These are phyloP conservation scores for Drosophila anomalipes DNA, from an alignment of 2,888 invertebrate genomes.

Conservation along the genomic window DNA sequence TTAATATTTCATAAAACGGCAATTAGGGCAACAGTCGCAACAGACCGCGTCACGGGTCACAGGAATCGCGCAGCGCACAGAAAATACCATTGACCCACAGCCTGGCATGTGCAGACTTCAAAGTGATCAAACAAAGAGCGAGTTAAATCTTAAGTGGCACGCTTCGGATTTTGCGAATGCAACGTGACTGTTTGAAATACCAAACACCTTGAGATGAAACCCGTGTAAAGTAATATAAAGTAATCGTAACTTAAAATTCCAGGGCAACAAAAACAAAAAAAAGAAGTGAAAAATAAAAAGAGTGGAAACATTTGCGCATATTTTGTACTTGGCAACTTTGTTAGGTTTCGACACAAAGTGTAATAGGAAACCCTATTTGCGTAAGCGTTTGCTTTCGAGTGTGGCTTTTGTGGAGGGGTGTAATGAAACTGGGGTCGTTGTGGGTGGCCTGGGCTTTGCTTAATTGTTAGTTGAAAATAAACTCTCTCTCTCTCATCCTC, in stretches of 20 bases:
- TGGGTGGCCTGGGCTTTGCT: constrained; percentile 19
- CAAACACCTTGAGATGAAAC: constrained; percentile 50
- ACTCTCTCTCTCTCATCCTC: constrained; percentile 3
- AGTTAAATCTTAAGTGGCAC: constrained; percentile 20
- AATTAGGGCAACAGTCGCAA: constrained; percentile 51
- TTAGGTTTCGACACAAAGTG: constrained; percentile 55
- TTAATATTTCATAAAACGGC: constrained; percentile 74
- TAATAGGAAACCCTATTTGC: constrained; percentile 77
- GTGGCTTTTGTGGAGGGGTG: background rate
- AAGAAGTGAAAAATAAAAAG: background rate
- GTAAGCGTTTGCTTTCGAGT: constrained; percentile 51
- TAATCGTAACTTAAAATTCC: constrained; percentile 22
- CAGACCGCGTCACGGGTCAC: constrained; percentile 44
- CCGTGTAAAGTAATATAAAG: constrained; percentile 23
- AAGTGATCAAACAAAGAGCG: constrained; percentile 30
- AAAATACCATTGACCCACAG: constrained; percentile 11
- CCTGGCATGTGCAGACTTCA: constrained; percentile 51
- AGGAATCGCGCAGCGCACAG: constrained; percentile 17
- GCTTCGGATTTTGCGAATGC: constrained; percentile 41
- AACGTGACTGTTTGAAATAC: constrained; percentile 72
- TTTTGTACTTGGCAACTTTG: constrained; percentile 61
- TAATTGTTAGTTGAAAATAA: constrained; percentile 60
- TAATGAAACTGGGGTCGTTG: background rate
- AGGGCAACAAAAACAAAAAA: background rate
- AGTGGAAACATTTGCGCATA: constrained; percentile 45